Conservation (phyloP, 23 tunicate genomes). For the Ascidia mentula region DNA sequence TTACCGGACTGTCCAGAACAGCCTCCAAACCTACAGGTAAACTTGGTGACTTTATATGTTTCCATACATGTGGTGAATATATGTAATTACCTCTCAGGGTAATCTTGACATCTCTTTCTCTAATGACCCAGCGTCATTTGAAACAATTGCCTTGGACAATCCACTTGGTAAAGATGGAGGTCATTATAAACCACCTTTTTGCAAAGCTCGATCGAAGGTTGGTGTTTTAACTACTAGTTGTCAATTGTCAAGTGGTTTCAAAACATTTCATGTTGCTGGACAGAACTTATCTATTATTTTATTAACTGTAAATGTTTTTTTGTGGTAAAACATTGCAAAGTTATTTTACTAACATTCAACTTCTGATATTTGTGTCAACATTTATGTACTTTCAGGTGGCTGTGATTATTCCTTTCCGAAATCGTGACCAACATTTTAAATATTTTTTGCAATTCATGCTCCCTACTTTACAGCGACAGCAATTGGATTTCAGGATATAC, state of each 20-base stretch:
- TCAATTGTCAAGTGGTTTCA: neutral
- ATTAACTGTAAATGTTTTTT: neutral
- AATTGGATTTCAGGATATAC: slow-evolving; percentile 83
- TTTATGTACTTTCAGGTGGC: slow-evolving; percentile 65
- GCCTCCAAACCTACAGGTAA: slow-evolving; percentile 62
- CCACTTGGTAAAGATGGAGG: slow-evolving; percentile 69
- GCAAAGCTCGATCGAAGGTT: slow-evolving; percentile 72
- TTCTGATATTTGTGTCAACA: too few relatives aligned
- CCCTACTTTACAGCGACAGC: slow-evolving; percentile 82
- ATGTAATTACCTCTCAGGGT: slow-evolving; percentile 30
- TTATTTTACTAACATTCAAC: too few relatives aligned
- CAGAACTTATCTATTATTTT: neutral
- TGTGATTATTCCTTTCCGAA: slow-evolving; percentile 87
- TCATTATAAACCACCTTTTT: slow-evolving; percentile 62
- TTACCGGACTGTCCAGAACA: slow-evolving; percentile 60
- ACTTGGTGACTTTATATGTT: neutral
- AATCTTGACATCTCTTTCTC: slow-evolving; percentile 48
- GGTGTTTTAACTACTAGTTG: neutral
- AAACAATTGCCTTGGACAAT: slow-evolving; percentile 39
- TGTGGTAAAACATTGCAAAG: neutral
- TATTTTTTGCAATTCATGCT: slow-evolving; percentile 97
- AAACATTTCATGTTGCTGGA: neutral
- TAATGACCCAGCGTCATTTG: slow-evolving; percentile 39
- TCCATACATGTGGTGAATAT: neutral
- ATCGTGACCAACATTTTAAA: slow-evolving; percentile 70